Evolutionary conservation across 1,140 invertebrate genomes (phyloP), one percentile per base, ranked within the genome.

Genomic region (Lucilia cuprina): DNA sequence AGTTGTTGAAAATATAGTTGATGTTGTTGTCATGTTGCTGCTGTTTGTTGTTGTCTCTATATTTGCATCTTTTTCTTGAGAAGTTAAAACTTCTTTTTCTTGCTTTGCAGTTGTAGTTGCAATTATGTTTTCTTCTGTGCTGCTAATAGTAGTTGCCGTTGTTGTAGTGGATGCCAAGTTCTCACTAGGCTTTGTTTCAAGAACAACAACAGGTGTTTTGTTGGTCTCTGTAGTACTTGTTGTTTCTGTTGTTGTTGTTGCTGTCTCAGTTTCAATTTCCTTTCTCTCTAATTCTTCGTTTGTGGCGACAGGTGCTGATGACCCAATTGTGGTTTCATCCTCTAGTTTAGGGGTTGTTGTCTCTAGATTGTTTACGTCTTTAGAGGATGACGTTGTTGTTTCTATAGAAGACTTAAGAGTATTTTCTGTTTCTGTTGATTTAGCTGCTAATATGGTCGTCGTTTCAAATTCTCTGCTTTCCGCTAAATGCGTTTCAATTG

Each of bases 121-220:
- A 47, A 14, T 83, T n/a, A 13, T 35, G n/a, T 19, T 13, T 19
- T 25, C 25, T 12, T 65, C 82, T 30, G 25, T 30, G 25, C 25
- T 30, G 3, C 25, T 30, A 30, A 3, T 30, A 2, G 25, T 30
- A 30, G 25, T 30, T 30, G 25, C 25, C 3, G 25, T 30, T 30
- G 12, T 49, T 10, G 77, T 47, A 13, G 41, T 80, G n/a, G 55
- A 7, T 60, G 65, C 21, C 8, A 10, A 70, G 65, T n/a, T 70
- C 25, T 70, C 65, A 12, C 10, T 70, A 25, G n/a, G n/a, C 65
- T 8, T 70, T 70, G 19, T 70, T 21, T 70, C 65, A 70, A 21
- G 25, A 70, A 21, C 75, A 75, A 75, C 75, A 83, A 74, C 82
- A 74, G 82, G 82, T 83, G 82, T 80, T 80, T 80, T 49, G 0